Percentiles rank a stretch among this genome's conserved stretches.
phyloP scores from a whole-genome alignment of 2,797 vertebrate species.

The Phrynocephalus guinanensis region DNA sequence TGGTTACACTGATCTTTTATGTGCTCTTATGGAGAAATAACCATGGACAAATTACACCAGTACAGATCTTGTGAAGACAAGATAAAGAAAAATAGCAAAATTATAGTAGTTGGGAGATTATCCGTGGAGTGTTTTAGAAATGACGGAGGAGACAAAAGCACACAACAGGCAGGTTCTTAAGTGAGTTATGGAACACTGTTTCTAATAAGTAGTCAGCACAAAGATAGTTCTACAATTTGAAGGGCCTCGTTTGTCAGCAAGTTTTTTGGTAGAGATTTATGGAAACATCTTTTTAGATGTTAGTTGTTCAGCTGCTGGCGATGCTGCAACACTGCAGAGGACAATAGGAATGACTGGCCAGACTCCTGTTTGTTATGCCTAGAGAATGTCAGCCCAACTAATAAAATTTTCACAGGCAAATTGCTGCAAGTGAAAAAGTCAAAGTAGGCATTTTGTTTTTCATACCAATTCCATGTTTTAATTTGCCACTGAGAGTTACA shows the following conservation, averaged over 20 bases:
- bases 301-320: constrained; percentile 23
- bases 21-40: constrained; percentile 40
- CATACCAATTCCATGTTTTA: too few species aligned
- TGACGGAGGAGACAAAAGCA: constrained; percentile 63
- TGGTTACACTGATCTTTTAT: constrained; percentile 11
- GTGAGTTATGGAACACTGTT: constrained; percentile 63
- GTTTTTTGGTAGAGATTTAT: constrained; percentile 61
- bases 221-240: constrained; percentile 55
- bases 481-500: too few species aligned
- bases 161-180: constrained; percentile 59
- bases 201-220: constrained; percentile 60
- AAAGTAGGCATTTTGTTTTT: background rate
- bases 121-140: constrained; percentile 62
- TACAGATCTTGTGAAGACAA: constrained; percentile 43
- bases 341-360: constrained; percentile 9
- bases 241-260: constrained; percentile 56
- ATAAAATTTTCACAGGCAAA: too few species aligned
- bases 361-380: too few species aligned
- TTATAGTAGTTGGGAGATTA: constrained; percentile 65
- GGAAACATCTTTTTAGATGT: constrained; percentile 22
- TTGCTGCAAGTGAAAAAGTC: background rate
- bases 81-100: constrained; percentile 63
- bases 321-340: constrained; percentile 14
- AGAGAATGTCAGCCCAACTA: too few species aligned
- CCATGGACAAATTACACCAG: constrained; percentile 2